These are phyloP conservation scores for Tokudaia muenninki DNA, from an alignment of 2,797 vertebrate genomes.

Conservation along the genomic window DNA sequence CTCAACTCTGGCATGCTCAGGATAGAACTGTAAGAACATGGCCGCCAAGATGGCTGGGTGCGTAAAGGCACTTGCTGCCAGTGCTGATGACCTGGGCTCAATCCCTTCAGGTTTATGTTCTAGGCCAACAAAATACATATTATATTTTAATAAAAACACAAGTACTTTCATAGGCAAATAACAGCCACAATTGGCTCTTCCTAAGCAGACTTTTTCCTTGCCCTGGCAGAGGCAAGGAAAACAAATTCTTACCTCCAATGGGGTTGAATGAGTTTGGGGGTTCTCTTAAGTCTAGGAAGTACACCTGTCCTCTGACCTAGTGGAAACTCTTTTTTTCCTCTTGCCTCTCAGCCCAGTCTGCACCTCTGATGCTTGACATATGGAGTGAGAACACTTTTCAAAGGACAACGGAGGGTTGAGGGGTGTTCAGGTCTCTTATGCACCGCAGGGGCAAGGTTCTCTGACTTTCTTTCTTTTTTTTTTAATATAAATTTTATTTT, in stretches of 20 bases:
- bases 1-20: neutral
- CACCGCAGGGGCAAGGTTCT: neutral
- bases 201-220: neutral
- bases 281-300: neutral
- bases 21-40: neutral
- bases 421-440: fast-evolving
- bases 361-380: neutral
- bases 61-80: neutral
- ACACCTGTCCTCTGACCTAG: neutral
- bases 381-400: neutral
- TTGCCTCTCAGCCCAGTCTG: neutral
- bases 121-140: neutral
- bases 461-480: too few species aligned
- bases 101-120: neutral
- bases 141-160: neutral
- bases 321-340: neutral
- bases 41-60: neutral
- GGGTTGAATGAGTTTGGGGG: neutral
- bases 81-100: neutral
- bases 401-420: neutral
- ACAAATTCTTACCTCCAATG: neutral
- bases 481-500: too few species aligned
- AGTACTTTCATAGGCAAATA: neutral
- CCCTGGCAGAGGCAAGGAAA: neutral
- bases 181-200: neutral